Percentiles rank a stretch among this genome's conserved stretches.
phyloP scores from a whole-genome alignment of 2,113 vertebrate species.

The Shinisaurus crocodilurus region DNA sequence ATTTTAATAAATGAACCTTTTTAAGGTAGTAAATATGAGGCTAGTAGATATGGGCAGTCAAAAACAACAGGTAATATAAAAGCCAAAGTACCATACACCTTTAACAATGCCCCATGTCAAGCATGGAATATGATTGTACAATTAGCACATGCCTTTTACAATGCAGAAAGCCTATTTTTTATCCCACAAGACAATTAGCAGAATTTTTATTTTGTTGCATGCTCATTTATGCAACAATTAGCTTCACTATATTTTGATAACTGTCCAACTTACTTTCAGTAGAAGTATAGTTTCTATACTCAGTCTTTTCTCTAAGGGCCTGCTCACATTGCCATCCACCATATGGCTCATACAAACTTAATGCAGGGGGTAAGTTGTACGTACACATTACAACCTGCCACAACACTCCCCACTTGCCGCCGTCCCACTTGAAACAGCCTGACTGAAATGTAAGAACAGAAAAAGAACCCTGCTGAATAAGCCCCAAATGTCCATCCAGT shows the following conservation, averaged over 20 bases:
- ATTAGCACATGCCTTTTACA: background rate
- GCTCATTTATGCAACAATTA: background rate
- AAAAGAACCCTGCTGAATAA: no score
- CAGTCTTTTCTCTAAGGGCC: background rate
- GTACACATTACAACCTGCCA: no score
- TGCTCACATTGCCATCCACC: background rate
- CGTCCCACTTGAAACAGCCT: no score
- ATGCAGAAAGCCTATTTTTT: background rate
- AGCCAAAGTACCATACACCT: background rate
- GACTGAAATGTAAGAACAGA: no score
- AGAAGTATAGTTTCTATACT: no score
- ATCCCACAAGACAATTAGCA: background rate
- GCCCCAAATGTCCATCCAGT: background rate
- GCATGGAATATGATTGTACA: background rate
- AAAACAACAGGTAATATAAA: background rate
- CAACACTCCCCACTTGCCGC: no score
- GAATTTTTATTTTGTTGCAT: background rate
- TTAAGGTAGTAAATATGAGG: no score
- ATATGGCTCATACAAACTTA: conserved; percentile 8
- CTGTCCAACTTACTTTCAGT: background rate
- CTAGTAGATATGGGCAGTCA: no score
- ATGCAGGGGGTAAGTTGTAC: background rate
- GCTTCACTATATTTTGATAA: background rate
- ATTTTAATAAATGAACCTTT: background rate
- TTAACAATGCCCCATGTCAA: background rate